Conservation (phyloP, 2,888 invertebrate genomes). For the Pediacus dermestoides region DNA sequence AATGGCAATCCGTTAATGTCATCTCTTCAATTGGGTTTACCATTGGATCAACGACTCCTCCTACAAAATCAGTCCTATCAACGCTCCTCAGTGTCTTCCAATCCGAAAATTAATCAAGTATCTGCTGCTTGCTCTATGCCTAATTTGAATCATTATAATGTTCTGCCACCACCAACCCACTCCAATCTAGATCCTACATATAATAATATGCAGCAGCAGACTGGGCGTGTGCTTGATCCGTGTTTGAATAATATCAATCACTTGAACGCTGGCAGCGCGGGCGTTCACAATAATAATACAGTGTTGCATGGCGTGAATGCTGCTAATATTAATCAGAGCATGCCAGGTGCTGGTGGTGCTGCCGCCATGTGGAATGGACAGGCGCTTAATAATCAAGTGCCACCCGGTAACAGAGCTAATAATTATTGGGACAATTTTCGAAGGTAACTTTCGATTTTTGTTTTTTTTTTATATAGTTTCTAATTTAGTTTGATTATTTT, state of each 20-base stretch:
- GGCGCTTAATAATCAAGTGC: constrained; percentile 83
- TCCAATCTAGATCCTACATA: constrained; percentile 38
- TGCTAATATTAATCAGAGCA: constrained; percentile 41
- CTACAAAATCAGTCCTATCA: no score
- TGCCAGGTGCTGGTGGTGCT: constrained; percentile 38
- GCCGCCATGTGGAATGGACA: constrained; percentile 51
- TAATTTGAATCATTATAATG: constrained; percentile 44
- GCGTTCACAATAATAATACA: constrained; percentile 38
- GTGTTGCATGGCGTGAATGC: constrained; percentile 38
- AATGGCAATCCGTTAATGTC: no score
- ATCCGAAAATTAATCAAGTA: constrained; percentile 35
- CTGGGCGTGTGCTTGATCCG: constrained; percentile 39
- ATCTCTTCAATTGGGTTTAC: no score
- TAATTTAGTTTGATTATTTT: constrained; percentile 16
- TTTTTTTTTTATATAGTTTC: constrained; percentile 14
- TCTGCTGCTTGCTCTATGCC: constrained; percentile 44
- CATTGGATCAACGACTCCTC: no score
- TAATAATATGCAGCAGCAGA: constrained; percentile 35
- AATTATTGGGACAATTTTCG: constrained; percentile 94
- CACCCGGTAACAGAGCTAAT: constrained; percentile 85
- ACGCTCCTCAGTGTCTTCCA: constrained; percentile 19
- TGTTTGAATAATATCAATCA: constrained; percentile 26
- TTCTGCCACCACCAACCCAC: constrained; percentile 29
- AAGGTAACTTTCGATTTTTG: constrained; percentile 59
- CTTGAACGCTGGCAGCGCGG: constrained; percentile 12